These are phyloP conservation scores for Antheraea pernyi DNA, from an alignment of 1,140 invertebrate genomes.

Conservation along the genomic window DNA sequence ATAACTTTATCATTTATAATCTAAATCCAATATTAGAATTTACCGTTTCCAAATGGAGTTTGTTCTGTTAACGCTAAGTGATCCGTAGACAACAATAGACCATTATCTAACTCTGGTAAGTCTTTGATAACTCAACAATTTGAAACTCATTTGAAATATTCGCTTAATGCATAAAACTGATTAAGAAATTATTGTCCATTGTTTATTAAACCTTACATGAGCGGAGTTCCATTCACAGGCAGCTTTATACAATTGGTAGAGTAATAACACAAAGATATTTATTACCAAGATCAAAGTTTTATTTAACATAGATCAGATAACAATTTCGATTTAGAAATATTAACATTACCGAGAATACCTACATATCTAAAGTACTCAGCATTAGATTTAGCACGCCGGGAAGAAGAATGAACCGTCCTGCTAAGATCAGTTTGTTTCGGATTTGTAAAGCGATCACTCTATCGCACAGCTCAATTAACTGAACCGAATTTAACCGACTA, in stretches of 20 bases:
- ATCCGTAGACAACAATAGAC: slow-evolving; percentile 2
- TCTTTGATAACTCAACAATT: background rate
- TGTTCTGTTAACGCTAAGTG: background rate
- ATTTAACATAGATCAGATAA: too few species aligned
- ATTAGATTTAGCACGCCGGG: too few species aligned
- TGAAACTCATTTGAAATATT: slow-evolving; percentile 1
- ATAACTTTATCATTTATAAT: background rate
- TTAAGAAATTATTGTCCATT: slow-evolving; percentile 1
- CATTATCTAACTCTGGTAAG: background rate
- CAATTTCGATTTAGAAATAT: too few species aligned
- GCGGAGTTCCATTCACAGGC: background rate
- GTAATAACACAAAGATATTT: too few species aligned
- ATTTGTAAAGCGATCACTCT: too few species aligned
- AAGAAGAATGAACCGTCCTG: too few species aligned
- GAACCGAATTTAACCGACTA: too few species aligned
- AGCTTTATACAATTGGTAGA: background rate
- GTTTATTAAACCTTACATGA: background rate
- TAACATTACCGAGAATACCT: too few species aligned
- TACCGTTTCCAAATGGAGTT: background rate
- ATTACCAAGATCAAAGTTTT: too few species aligned
- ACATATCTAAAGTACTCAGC: too few species aligned
- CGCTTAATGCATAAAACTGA: slow-evolving; percentile 2
- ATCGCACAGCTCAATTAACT: too few species aligned
- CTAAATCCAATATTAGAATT: background rate
- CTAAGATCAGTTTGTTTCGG: too few species aligned